A percentile compares a stretch with the other conserved stretches of the same genome.
Conservation (phyloP, 2,113 vertebrate species). For the Cyanocitta stelleri region DNA sequence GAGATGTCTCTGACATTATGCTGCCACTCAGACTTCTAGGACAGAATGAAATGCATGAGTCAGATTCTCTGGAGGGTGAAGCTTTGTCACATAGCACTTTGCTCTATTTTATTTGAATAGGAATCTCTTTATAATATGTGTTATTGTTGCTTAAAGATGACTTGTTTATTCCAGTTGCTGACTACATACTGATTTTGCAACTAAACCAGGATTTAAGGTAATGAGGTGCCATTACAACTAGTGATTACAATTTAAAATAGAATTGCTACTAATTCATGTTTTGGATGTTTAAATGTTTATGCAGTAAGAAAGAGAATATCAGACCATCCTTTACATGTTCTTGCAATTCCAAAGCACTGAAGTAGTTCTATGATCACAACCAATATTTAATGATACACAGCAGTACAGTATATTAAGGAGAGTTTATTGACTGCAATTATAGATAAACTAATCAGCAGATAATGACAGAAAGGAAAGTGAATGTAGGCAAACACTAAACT, state of each 20-base stretch:
- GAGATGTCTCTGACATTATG: not conserved
- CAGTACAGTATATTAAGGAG: constrained; percentile 28
- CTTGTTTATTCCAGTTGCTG: not conserved
- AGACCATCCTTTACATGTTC: not conserved
- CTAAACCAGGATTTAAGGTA: not conserved
- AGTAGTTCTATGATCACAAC: not conserved
- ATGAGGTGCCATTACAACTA: not conserved
- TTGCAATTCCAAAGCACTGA: not conserved
- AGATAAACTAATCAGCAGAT: constrained; percentile 51
- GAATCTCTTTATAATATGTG: not conserved
- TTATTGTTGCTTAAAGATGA: not conserved
- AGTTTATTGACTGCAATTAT: constrained; percentile 56
- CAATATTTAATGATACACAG: constrained; percentile 21
- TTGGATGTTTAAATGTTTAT: not conserved
- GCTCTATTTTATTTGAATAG: not conserved
- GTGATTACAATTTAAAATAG: not conserved
- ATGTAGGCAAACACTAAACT: constrained; percentile 4
- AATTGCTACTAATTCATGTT: not conserved
- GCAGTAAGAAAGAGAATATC: not conserved
- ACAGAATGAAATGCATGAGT: not conserved
- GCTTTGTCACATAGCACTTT: not conserved
- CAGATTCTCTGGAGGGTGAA: not conserved
- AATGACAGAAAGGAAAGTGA: constrained; percentile 17
- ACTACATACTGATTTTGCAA: not conserved
- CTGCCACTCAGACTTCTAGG: not conserved